phyloP scores from a whole-genome alignment of 2,888 invertebrate genomes.

The Nemurella pictetii region DNA sequence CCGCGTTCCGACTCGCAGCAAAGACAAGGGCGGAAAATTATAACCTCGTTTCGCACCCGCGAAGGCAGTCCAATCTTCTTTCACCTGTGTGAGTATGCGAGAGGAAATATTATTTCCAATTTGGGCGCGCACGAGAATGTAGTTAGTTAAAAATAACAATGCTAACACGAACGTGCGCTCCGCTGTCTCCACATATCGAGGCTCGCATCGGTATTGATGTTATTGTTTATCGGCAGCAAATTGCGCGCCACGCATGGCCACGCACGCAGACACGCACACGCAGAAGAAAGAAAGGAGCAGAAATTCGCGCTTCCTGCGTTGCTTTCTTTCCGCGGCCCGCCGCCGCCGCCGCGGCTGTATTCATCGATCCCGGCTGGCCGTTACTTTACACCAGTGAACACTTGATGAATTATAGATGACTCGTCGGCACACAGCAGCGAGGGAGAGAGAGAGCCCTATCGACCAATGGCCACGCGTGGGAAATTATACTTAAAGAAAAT shows the following conservation, averaged over 20 bases:
- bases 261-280: neutral
- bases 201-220: neutral
- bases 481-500: neutral
- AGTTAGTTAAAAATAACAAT: neutral
- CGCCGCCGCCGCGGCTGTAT: neutral
- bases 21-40: neutral
- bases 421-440: neutral
- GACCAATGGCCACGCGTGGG: neutral
- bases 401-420: constrained; percentile 16
- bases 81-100: neutral
- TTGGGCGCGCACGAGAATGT: neutral
- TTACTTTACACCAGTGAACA: constrained; percentile 10
- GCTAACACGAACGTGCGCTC: neutral
- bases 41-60: neutral
- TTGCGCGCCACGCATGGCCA: neutral
- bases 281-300: neutral
- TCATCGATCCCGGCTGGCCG: constrained; percentile 5
- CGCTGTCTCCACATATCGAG: neutral
- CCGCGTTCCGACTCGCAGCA: no score
- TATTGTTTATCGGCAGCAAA: neutral
- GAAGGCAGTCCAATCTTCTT: neutral
- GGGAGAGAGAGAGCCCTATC: neutral
- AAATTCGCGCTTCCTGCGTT: neutral
- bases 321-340: neutral
- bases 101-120: neutral